Evolutionary conservation across 1,140 invertebrate species (phyloP).

Genomic region (Drosophila rhopaloa): DNA sequence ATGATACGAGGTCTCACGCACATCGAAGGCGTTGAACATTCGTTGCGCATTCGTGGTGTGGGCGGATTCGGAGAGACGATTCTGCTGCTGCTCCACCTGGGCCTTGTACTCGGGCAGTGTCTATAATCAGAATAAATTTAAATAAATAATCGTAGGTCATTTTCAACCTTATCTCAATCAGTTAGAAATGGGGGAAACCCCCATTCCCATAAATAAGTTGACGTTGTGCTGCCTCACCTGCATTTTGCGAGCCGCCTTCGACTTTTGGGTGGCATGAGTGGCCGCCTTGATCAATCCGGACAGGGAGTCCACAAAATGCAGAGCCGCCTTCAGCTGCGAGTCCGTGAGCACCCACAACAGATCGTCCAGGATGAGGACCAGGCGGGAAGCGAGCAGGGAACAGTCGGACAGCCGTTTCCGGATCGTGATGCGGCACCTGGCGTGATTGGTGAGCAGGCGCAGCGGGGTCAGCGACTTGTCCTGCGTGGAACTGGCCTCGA

Average conservation of each 20-base stretch:
- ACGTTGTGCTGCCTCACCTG: constrained; percentile 86
- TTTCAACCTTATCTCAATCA: background rate
- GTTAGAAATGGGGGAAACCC: too few relatives aligned
- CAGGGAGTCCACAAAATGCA: constrained; percentile 96
- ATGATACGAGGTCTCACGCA: constrained; percentile 99
- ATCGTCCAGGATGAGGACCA: constrained; percentile 97
- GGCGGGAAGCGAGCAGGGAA: constrained; percentile 94
- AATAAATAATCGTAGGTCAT: background rate
- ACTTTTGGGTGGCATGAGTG: constrained; percentile 92
- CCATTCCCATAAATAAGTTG: background rate
- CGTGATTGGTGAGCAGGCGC: constrained; percentile 96
- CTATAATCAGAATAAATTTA: constrained; percentile 81
- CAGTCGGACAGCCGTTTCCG: constrained; percentile 96
- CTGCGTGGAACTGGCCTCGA: constrained; percentile 95
- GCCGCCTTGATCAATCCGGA: constrained; percentile 93
- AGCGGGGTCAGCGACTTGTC: constrained; percentile 94
- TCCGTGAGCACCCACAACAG: constrained; percentile 99
- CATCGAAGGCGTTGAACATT: constrained; percentile 95
- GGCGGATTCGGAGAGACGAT: constrained; percentile 86
- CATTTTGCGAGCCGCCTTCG: constrained; percentile 95
- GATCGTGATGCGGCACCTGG: constrained; percentile 97
- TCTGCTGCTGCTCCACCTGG: constrained; percentile 88
- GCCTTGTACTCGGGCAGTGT: constrained; percentile 92
- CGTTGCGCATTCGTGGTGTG: constrained; percentile 86
- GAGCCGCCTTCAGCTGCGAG: constrained; percentile 97